These are phyloP conservation scores for Heliopora coerulea DNA, from an alignment of 92 coral and sea anemone genomes.

Conservation along the genomic window DNA sequence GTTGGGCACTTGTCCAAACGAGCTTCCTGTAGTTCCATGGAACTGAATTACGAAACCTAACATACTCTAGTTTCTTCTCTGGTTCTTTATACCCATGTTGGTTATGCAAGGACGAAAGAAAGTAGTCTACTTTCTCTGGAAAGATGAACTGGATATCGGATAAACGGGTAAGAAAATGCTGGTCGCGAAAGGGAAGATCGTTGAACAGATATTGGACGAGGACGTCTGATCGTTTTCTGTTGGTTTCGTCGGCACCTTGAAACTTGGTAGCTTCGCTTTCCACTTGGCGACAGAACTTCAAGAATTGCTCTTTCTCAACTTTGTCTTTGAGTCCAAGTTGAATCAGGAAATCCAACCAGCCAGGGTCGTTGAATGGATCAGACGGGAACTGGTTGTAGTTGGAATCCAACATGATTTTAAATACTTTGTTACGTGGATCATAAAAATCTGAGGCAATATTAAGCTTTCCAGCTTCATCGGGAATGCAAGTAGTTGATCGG, in stretches of 20 bases:
- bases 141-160: constrained; percentile 8
- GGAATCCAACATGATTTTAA: constrained; percentile 18
- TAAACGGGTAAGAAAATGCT: constrained; percentile 7
- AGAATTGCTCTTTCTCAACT: constrained; percentile 1
- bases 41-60: constrained; percentile 26
- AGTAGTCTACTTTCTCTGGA: constrained; percentile 14
- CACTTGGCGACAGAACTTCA: neutral
- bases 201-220: constrained; percentile 24
- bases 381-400: constrained; percentile 6
- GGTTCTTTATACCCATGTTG: constrained; percentile 50
- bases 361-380: constrained; percentile 1
- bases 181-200: neutral
- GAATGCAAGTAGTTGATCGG: constrained; percentile 4
- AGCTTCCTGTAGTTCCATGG: constrained; percentile 15
- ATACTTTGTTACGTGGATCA: constrained; percentile 25
- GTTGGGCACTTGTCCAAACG: constrained; percentile 73
- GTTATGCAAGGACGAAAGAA: neutral
- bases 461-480: constrained; percentile 28
- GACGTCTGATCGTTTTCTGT: constrained; percentile 9
- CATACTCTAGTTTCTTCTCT: constrained; percentile 5
- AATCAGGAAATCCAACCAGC: constrained; percentile 21
- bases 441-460: constrained; percentile 15
- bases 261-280: neutral
- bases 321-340: constrained; percentile 23
- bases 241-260: constrained; percentile 14